A percentile compares a stretch with the other conserved stretches of the same genome.
Evolutionary conservation across 2,888 invertebrate species (phyloP).

Genomic region (Anarsia innoxiella): DNA sequence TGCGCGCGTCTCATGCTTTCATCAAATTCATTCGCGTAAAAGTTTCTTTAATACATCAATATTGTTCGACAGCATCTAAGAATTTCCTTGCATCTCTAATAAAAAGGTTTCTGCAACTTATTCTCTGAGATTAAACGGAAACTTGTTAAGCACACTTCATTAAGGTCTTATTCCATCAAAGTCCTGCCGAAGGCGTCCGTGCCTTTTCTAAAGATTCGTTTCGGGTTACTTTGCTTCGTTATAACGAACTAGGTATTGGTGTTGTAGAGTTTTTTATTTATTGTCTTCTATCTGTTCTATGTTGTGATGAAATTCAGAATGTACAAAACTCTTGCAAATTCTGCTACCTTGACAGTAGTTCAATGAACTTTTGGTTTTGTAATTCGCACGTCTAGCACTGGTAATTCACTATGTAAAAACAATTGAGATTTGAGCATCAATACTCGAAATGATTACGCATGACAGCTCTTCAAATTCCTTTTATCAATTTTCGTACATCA

Average conservation of each 20-base stretch:
- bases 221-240: slow-evolving; percentile 7
- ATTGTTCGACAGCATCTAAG: not conserved
- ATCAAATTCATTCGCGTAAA: too few species aligned
- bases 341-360: too few species aligned
- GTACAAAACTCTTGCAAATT: too few species aligned
- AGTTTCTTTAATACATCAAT: slow-evolving; percentile 4
- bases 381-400: too few species aligned
- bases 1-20: too few species aligned
- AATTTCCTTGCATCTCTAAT: not conserved
- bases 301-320: too few species aligned
- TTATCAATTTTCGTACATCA: too few species aligned
- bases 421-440: too few species aligned
- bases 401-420: too few species aligned
- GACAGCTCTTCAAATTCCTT: too few species aligned
- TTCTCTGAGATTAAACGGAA: slow-evolving; percentile 4
- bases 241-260: slow-evolving; percentile 9
- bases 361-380: too few species aligned
- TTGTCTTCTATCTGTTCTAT: slow-evolving; percentile 47
- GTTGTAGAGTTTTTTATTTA: slow-evolving; percentile 35
- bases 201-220: slow-evolving; percentile 5
- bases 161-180: slow-evolving; percentile 11
- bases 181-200: slow-evolving; percentile 11
- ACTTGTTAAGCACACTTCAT: slow-evolving; percentile 10
- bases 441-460: too few species aligned
- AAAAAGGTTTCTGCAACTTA: slow-evolving; percentile 5